phyloP scores from a whole-genome alignment of 2,888 invertebrate genomes.

The Acanthosepion lycidas region DNA sequence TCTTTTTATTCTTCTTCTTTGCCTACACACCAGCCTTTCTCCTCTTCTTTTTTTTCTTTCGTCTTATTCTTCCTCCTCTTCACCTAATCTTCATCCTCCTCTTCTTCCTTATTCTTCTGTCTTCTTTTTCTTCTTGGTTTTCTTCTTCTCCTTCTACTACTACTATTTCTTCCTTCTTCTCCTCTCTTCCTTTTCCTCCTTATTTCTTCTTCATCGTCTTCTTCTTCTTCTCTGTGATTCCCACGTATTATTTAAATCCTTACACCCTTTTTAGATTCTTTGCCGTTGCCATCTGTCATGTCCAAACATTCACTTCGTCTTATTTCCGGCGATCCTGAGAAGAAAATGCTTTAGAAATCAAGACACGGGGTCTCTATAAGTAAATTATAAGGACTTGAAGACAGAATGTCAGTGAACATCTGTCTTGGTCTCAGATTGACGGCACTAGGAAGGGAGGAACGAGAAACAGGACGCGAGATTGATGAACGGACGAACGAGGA shows the following conservation, averaged over 20 bases:
- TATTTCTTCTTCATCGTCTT: too few relatives aligned
- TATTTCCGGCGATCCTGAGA: background rate
- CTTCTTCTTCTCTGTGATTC: too few relatives aligned
- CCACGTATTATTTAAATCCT: too few relatives aligned
- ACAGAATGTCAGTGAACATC: background rate
- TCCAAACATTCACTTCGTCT: background rate
- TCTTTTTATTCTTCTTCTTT: too few relatives aligned
- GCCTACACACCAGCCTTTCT: too few relatives aligned
- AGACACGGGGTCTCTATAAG: background rate
- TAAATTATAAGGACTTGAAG: background rate
- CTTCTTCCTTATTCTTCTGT: background rate
- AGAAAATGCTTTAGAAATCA: background rate
- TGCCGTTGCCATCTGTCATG: too few relatives aligned
- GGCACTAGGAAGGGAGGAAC: background rate
- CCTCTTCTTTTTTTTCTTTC: too few relatives aligned
- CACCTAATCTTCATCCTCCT: too few relatives aligned
- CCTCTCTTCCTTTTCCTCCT: too few relatives aligned
- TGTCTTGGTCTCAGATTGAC: background rate
- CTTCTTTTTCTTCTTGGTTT: background rate
- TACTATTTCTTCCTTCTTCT: background rate
- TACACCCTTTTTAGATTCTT: too few relatives aligned
- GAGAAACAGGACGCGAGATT: background rate
- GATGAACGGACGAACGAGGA: background rate
- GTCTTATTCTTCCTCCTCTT: background rate
- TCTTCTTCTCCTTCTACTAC: background rate